These are phyloP conservation scores for Suricata suricatta DNA, from an alignment of 2,113 vertebrate species.

Conservation along the genomic window DNA sequence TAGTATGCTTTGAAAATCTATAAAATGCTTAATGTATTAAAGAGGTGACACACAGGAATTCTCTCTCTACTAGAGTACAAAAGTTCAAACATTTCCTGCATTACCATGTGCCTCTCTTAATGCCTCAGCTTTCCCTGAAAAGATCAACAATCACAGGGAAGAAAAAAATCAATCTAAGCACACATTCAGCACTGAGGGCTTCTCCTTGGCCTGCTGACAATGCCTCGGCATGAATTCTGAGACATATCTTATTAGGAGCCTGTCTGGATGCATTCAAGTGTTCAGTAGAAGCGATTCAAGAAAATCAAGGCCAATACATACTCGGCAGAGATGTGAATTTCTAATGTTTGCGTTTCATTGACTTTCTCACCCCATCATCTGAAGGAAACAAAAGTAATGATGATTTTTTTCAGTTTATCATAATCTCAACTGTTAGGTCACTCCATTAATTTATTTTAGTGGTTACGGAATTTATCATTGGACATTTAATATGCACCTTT, in stretches of 20 bases:
- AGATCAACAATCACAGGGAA: background rate
- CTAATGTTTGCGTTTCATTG: background rate
- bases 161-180: background rate
- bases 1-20: background rate
- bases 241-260: slow-evolving; percentile 43
- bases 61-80: background rate
- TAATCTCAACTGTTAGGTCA: background rate
- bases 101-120: background rate
- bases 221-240: slow-evolving; percentile 22
- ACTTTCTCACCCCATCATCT: background rate
- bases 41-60: background rate
- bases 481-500: background rate
- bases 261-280: slow-evolving; percentile 27
- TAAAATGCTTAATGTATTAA: slow-evolving; percentile 40
- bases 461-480: background rate
- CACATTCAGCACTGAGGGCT: background rate
- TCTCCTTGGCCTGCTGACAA: slow-evolving; percentile 24
- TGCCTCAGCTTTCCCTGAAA: slow-evolving; percentile 27
- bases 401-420: slow-evolving; percentile 47
- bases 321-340: background rate
- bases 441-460: background rate
- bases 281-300: slow-evolving; percentile 24
- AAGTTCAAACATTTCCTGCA: background rate
- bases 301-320: slow-evolving; percentile 26
- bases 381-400: slow-evolving; percentile 28